Evolutionary conservation across 30 jellyfish, hydroid and myxozoan species (phyloP).

Genomic region (Pseudorhiza aurosa): DNA sequence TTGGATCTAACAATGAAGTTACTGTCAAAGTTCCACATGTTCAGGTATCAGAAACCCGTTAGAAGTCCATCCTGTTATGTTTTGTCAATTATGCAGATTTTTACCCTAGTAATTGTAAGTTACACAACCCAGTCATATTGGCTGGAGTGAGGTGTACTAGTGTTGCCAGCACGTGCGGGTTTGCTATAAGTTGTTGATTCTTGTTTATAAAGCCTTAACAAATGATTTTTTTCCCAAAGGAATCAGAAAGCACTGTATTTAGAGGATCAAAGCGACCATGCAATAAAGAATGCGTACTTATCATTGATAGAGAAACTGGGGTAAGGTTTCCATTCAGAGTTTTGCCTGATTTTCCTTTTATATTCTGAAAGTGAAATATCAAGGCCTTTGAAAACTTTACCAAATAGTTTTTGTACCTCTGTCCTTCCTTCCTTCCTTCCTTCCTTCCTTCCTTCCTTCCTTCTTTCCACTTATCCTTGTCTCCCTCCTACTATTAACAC

Average conservation of each 20-base stretch:
- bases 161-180: background rate
- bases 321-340: conserved; percentile 59
- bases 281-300: conserved; percentile 86
- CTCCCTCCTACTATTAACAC: no score
- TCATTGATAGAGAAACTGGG: conserved; percentile 89
- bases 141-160: no score
- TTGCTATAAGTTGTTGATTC: background rate
- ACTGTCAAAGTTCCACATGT: conserved; percentile 79
- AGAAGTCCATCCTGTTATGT: no score
- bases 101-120: background rate
- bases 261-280: conserved; percentile 96
- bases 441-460: no score
- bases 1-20: conserved; percentile 79
- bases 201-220: background rate
- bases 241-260: conserved; percentile 78
- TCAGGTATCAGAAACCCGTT: conserved; percentile 50
- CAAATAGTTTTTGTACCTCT: no score
- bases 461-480: no score
- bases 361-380: no score
- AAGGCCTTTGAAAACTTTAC: no score
- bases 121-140: no score
- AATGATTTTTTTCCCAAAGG: conserved; percentile 31
- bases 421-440: no score
- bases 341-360: no score
- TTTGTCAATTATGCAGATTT: background rate